Conservation (phyloP, 92 coral and sea anemone genomes). For the Epizoanthus scotinus region DNA sequence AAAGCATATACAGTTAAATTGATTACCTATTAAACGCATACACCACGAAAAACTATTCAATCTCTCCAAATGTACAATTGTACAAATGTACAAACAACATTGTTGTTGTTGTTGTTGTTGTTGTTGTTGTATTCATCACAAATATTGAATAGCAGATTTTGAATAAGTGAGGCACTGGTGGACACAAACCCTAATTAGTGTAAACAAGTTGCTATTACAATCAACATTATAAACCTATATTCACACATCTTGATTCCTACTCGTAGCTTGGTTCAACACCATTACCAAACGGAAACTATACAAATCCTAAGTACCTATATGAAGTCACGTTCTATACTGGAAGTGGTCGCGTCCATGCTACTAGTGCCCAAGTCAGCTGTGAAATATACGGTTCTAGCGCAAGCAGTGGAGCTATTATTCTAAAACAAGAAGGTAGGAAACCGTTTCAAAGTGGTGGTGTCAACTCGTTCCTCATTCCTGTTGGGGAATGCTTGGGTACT, state of each 20-base stretch:
- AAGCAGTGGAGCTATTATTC: slow-evolving; percentile 45
- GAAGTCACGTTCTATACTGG: slow-evolving; percentile 67
- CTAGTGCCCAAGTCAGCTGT: slow-evolving; percentile 70
- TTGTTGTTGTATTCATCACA: too few species aligned
- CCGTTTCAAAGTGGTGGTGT: slow-evolving; percentile 63
- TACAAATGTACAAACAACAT: too few species aligned
- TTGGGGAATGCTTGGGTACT: slow-evolving; percentile 50
- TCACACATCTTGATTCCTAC: not conserved
- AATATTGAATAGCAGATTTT: too few species aligned
- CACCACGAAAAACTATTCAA: too few species aligned
- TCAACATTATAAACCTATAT: not conserved
- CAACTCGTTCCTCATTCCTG: slow-evolving; percentile 58
- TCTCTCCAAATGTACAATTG: too few species aligned
- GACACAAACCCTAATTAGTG: too few species aligned
- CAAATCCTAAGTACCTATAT: slow-evolving; percentile 50
- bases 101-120: too few species aligned
- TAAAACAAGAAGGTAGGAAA: slow-evolving; percentile 43
- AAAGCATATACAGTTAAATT: too few species aligned
- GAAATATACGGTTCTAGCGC: slow-evolving; percentile 50
- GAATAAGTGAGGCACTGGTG: too few species aligned
- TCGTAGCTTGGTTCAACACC: slow-evolving; percentile 52
- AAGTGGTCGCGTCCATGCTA: slow-evolving; percentile 58
- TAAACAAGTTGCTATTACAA: too few species aligned
- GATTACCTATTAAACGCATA: too few species aligned
- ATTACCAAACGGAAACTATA: slow-evolving; percentile 10